These are phyloP conservation scores for Megaptera novaeangliae DNA, from an alignment of 2,113 vertebrate species.

Conservation along the genomic window DNA sequence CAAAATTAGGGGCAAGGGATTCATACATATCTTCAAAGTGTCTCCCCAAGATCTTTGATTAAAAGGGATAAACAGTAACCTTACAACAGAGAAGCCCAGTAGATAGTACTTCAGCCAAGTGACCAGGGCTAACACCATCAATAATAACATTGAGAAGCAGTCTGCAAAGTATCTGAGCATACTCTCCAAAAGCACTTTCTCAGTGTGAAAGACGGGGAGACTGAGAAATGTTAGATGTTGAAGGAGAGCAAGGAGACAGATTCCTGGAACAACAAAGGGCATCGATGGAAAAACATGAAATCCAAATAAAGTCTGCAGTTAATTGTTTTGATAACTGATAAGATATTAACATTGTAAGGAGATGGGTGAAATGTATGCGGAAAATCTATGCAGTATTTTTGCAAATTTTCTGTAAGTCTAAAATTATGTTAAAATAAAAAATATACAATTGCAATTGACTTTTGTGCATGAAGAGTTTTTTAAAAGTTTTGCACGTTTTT, in stretches of 20 bases:
- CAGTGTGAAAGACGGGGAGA: accelerated
- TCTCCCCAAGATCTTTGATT: not conserved
- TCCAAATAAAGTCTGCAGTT: not conserved
- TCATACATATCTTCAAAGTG: not conserved
- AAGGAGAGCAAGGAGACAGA: no score
- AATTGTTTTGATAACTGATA: not conserved
- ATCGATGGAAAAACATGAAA: accelerated
- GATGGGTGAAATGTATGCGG: not conserved
- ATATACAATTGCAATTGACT: no score
- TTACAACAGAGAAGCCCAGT: accelerated
- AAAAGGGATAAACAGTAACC: no score
- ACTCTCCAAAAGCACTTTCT: accelerated
- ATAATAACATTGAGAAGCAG: accelerated
- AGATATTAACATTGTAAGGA: not conserved
- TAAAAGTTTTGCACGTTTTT: accelerated
- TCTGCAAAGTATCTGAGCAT: no score
- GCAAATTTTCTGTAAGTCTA: not conserved
- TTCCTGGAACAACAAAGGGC: not conserved
- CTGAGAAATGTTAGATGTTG: accelerated
- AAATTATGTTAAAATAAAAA: not conserved
- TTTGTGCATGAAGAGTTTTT: not conserved
- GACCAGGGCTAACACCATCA: accelerated
- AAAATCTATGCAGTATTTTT: not conserved
- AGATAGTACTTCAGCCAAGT: accelerated
- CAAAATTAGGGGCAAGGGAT: not conserved